Base-by-base conservation (phyloP, 2,113 vertebrate genomes). In the Zosterops pallidus region DNA sequence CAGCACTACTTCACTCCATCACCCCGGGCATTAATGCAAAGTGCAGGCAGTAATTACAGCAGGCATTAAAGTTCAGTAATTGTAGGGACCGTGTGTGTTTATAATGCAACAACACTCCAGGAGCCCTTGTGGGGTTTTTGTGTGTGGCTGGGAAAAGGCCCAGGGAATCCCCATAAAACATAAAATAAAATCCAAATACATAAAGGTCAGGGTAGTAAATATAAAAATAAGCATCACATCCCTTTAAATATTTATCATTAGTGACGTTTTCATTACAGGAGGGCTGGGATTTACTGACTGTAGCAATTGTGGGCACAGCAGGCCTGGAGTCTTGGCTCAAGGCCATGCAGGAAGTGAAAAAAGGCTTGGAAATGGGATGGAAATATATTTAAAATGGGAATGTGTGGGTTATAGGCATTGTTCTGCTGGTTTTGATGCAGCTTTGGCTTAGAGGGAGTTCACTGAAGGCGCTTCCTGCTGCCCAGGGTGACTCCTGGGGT, bases 161-260 rank as follows among this genome's bases (percentile, higher is more conserved):
- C 71, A 83, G 71, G 57, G 78, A 92, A 92, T 70, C 62, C 75
- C 21, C 80, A 78, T 89, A 92, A 94, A 96, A 79, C 41, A 23
- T 52, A 64, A 84, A 79, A 87, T 94, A 87, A 93, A 95, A 87
- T 14, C 91, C 64, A 72, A 88, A 91, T 42, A 75, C 63, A 46
- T 87, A 94, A 96, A 97, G 95, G 94, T 95, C 94, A 94, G 67
- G 75, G 79, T 55, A 93, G 93, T 95, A 96, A 97, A 95, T 94
- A 97, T n/a, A 91, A 86, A 96, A 86, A 94, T 85, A 95, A 96
- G 72, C 89, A 92, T 75, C 8, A 7, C 86, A 67, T 60, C 50
- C 81, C 67, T 74, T 95, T 81, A 94, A 95, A 74, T 85, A 83
- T 95, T 96, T 93, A 92, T 95, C 92, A 64, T 75, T 85, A 84